A percentile compares a stretch with the other conserved stretches of the same genome.
Conservation (phyloP, 2,888 invertebrate genomes). For the Palloptera scutellata region DNA sequence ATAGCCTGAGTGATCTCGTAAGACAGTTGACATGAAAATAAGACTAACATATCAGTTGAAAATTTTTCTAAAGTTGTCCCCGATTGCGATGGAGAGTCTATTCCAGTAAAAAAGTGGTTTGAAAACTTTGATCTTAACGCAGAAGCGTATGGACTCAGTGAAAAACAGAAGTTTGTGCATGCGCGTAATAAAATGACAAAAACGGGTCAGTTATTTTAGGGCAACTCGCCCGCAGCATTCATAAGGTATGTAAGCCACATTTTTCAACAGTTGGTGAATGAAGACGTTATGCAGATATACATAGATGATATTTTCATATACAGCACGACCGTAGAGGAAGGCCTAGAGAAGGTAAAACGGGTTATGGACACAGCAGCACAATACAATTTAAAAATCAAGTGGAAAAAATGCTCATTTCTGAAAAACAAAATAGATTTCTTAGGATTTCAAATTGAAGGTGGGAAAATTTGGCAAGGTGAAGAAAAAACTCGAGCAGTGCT, state of each 20-base stretch:
- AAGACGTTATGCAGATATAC: too few relatives aligned
- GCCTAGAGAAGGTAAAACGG: too few relatives aligned
- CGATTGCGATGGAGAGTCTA: too few relatives aligned
- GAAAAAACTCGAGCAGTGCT: not conserved
- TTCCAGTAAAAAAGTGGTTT: too few relatives aligned
- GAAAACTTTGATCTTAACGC: too few relatives aligned
- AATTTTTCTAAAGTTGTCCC: too few relatives aligned
- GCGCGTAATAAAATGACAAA: conserved; percentile 31
- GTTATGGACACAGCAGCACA: not conserved
- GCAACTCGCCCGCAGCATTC: too few relatives aligned
- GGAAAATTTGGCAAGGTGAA: not conserved
- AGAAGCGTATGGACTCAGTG: conserved; percentile 26
- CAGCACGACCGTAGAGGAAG: not conserved
- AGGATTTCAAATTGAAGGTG: not conserved
- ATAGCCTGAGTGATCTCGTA: too few relatives aligned
- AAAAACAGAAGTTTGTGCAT: conserved; percentile 33
- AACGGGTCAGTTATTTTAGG: conserved; percentile 30
- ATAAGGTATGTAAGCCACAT: too few relatives aligned
- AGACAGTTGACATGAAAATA: not conserved
- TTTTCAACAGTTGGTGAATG: too few relatives aligned
- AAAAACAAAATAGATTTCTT: not conserved
- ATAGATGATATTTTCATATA: not conserved
- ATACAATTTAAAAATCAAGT: not conserved
- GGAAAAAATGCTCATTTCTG: too few relatives aligned
- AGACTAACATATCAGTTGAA: not conserved